Percentiles rank a stretch among this genome's conserved stretches.
phyloP scores from a whole-genome alignment of 2,113 vertebrate species.

The Danionella cerebrum region DNA sequence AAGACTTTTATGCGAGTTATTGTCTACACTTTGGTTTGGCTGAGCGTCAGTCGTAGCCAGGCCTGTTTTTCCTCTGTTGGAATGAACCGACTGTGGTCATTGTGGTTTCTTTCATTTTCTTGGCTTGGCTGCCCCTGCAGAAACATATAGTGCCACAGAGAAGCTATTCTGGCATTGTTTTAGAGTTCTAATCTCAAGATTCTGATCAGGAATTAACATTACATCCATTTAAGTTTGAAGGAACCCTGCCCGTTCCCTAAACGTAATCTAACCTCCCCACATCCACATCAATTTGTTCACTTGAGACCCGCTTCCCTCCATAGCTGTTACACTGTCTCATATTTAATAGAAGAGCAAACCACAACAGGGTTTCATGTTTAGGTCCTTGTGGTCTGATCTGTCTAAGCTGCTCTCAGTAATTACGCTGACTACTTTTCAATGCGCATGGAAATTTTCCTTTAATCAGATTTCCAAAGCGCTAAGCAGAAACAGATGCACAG shows the following conservation, averaged over 20 bases:
- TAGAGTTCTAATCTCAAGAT: conserved; percentile 25
- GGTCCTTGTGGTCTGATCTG: conserved; percentile 60
- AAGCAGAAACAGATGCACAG: conserved; percentile 56
- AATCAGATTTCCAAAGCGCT: conserved; percentile 47
- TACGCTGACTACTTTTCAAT: conserved; percentile 49
- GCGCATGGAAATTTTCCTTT: conserved; percentile 54
- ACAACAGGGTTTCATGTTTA: conserved; percentile 54
- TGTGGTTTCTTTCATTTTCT: conserved; percentile 36
- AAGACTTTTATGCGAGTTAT: conserved; percentile 41
- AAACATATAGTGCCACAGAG: conserved; percentile 21
- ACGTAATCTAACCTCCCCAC: conserved; percentile 25
- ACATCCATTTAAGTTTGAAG: conserved; percentile 43
- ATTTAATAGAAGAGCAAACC: conserved; percentile 44
- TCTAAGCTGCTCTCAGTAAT: conserved; percentile 55
- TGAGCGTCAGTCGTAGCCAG: conserved; percentile 18
- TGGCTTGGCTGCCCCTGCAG: conserved; percentile 28
- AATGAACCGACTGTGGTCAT: conserved; percentile 30
- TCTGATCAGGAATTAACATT: conserved; percentile 38
- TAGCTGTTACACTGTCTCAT: conserved; percentile 39
- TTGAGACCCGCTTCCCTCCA: conserved; percentile 33
- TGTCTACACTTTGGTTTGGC: conserved; percentile 38
- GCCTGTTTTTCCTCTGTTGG: conserved; percentile 23
- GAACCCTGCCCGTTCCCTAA: conserved; percentile 21
- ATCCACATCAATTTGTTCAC: conserved; percentile 44
- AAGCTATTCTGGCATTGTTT: conserved; percentile 23